These are phyloP conservation scores for Sycophaga agraensis DNA, from an alignment of 1,140 invertebrate genomes.

Conservation along the genomic window DNA sequence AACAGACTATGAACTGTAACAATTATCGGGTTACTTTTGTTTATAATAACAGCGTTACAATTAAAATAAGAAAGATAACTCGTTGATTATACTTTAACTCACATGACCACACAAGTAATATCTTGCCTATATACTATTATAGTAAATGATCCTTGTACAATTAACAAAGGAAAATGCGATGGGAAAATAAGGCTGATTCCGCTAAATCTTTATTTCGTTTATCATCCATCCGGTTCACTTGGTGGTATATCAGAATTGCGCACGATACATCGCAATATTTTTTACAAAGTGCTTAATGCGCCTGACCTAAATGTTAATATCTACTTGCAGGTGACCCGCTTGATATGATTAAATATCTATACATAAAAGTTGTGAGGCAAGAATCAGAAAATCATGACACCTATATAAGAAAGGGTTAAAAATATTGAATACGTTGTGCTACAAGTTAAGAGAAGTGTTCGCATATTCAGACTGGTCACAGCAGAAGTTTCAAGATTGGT, in stretches of 20 bases:
- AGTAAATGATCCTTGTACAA: background rate
- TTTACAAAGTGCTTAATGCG: background rate
- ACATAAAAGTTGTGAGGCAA: background rate
- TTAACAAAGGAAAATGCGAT: too few species aligned
- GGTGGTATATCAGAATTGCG: slow-evolving; percentile 6
- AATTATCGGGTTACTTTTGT: background rate
- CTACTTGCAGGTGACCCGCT: background rate
- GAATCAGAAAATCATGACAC: background rate
- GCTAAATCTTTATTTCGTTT: background rate
- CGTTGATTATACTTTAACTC: background rate
- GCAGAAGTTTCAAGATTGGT: background rate
- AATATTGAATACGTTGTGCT: background rate
- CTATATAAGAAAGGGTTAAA: background rate
- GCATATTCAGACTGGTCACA: background rate
- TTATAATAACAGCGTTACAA: background rate
- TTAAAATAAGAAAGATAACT: background rate
- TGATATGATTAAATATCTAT: slow-evolving; percentile 10
- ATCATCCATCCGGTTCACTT: slow-evolving; percentile 22
- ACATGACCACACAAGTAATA: slow-evolving; percentile 1
- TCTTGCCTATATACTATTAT: background rate
- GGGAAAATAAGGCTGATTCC: too few species aligned
- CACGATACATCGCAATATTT: slow-evolving; percentile 18
- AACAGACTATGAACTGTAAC: too few species aligned
- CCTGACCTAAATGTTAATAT: slow-evolving; percentile 18
- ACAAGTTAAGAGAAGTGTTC: background rate